Base-by-base conservation (phyloP, 2,888 invertebrate species). In the Spialia ferax region DNA sequence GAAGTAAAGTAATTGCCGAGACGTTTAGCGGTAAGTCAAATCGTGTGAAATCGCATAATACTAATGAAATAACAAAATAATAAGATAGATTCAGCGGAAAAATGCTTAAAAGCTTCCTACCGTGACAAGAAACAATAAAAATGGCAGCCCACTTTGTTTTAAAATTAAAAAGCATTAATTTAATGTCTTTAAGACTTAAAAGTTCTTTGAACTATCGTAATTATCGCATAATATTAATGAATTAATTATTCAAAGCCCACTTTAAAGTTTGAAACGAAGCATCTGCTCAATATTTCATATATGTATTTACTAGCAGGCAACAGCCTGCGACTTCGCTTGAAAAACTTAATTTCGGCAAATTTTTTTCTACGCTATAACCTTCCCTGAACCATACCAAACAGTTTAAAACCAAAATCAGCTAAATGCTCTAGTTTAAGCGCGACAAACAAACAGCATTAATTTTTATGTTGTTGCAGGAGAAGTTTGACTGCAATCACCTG, bases 401-500 rank as follows among this genome's bases (percentile, higher is more conserved):
- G n/a, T n/a, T n/a, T n/a, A n/a, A n/a, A n/a, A n/a, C n/a, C n/a
- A n/a, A n/a, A n/a, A n/a, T n/a, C n/a, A n/a, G n/a, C n/a, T n/a
- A n/a, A n/a, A n/a, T n/a, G n/a, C n/a, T n/a, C n/a, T n/a, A n/a
- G n/a, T n/a, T n/a, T n/a, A n/a, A n/a, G n/a, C n/a, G n/a, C n/a
- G n/a, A n/a, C n/a, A n/a, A n/a, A n/a, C n/a, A n/a, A n/a, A n/a
- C n/a, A n/a, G n/a, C n/a, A n/a, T n/a, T n/a, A n/a, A n/a, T n/a
- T n/a, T n/a, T n/a, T n/a, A n/a, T n/a, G n/a, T 35, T 35, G 32
- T 11, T 81, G 52, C 77, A 87, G 86, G 85, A 85, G 4, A 73
- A 68, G 8, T 72, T 79, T 15, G 81, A 84, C 59, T 87, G 87
- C 69, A 82, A 84, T 63, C 86, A 86, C 67, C 72, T 83, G 65